These are phyloP conservation scores for Polydrusus cervinus DNA, from an alignment of 2,888 invertebrate species.

Conservation along the genomic window DNA sequence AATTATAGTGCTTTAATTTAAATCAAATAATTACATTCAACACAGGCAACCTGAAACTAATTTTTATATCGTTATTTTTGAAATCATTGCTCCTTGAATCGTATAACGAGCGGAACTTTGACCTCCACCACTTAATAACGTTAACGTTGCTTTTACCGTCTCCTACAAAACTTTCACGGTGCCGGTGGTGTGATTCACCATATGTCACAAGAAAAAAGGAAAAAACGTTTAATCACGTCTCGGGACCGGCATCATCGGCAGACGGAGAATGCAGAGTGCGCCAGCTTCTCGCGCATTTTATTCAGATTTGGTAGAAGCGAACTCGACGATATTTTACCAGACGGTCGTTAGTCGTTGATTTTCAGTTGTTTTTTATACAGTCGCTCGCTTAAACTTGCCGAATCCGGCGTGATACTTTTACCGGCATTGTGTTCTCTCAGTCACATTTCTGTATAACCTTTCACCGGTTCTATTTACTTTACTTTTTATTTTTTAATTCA, in stretches of 20 bases:
- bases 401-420: slow-evolving; percentile 29
- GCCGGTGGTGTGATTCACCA: slow-evolving; percentile 43
- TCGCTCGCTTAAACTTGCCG: slow-evolving; percentile 17
- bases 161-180: slow-evolving; percentile 36
- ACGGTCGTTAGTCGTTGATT: slow-evolving; percentile 34
- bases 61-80: too few relatives aligned
- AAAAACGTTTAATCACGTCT: slow-evolving; percentile 48
- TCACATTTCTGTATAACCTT: slow-evolving; percentile 21
- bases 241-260: slow-evolving; percentile 41
- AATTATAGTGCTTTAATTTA: too few relatives aligned
- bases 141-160: slow-evolving; percentile 4
- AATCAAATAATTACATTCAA: too few relatives aligned
- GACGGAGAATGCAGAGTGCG: slow-evolving; percentile 50
- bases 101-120: too few relatives aligned
- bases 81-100: too few relatives aligned
- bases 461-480: slow-evolving; percentile 8
- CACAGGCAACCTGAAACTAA: too few relatives aligned
- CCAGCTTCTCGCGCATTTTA: slow-evolving; percentile 44
- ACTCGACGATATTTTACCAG: slow-evolving; percentile 30
- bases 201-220: slow-evolving; percentile 48
- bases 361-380: slow-evolving; percentile 48
- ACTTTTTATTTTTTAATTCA: slow-evolving; percentile 16
- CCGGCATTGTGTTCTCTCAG: slow-evolving; percentile 31
- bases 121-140: background rate
- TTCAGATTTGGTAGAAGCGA: slow-evolving; percentile 42